Evolutionary conservation across 2,797 vertebrate genomes (phyloP).

Genomic region (Salarias fasciatus): DNA sequence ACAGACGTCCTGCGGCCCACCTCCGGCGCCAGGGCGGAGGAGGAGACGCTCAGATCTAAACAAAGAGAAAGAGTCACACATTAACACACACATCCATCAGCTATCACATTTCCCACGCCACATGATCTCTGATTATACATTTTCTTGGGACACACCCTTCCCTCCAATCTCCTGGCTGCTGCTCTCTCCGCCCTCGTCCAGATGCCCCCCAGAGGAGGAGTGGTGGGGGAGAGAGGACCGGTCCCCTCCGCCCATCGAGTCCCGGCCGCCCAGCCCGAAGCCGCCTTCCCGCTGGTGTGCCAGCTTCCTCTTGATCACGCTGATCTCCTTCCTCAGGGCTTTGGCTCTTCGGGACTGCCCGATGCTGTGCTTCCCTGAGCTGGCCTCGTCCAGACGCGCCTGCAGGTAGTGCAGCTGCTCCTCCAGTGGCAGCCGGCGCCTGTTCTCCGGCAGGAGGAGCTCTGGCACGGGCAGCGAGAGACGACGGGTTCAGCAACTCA

Average conservation of each 20-base stretch:
- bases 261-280: conserved; percentile 82
- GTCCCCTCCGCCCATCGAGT: conserved; percentile 82
- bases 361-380: conserved; percentile 92
- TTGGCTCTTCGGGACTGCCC: conserved; percentile 94
- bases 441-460: conserved; percentile 89
- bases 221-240: conserved; percentile 80
- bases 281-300: conserved; percentile 91
- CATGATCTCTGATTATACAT: too few species aligned
- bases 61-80: conserved; percentile 2
- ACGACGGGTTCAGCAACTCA: not conserved
- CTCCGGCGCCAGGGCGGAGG: conserved; percentile 92
- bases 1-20: conserved; percentile 97
- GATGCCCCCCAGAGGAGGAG: conserved; percentile 86
- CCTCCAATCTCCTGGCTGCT: conserved; percentile 96
- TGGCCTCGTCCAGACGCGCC: conserved; percentile 90
- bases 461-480: conserved; percentile 70
- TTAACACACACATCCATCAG: not conserved
- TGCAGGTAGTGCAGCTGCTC: conserved; percentile 95
- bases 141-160: conserved; percentile 85
- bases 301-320: conserved; percentile 92
- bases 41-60: conserved; percentile 89
- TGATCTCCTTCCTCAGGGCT: conserved; percentile 97
- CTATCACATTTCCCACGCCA: too few species aligned
- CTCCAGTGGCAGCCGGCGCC: conserved; percentile 91
- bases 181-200: conserved; percentile 96